A percentile compares a stretch with the other conserved stretches of the same genome.
Evolutionary conservation across 53 echinoderm and acorn worm genomes (phyloP).

Genomic region (Actinopyga echinites): DNA sequence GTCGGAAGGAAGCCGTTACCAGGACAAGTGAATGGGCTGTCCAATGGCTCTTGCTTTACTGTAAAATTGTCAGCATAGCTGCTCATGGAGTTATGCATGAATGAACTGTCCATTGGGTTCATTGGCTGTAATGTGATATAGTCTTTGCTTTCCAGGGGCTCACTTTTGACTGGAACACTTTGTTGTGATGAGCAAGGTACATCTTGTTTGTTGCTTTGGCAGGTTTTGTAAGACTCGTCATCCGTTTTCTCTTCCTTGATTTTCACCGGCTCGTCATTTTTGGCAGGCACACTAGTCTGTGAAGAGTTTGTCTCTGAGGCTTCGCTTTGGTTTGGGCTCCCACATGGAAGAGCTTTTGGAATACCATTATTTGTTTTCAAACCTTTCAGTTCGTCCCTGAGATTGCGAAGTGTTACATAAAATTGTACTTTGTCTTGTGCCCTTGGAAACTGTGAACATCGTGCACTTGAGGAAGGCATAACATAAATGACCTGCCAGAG

Average conservation of each 20-base stretch:
- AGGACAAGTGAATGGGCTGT: background rate
- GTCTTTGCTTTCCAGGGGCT: constrained; percentile 42
- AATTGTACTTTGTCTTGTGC: constrained; percentile 99
- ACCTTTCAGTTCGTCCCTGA: constrained; percentile 88
- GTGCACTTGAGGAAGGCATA: constrained; percentile 99
- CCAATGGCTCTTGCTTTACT: constrained; percentile 37
- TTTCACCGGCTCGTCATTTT: constrained; percentile 31
- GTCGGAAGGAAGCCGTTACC: constrained; percentile 32
- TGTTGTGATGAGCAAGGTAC: constrained; percentile 25
- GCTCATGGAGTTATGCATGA: constrained; percentile 20
- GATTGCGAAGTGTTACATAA: constrained; percentile 89
- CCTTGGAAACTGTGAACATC: constrained; percentile 98
- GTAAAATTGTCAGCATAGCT: constrained; percentile 6
- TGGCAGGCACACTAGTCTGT: constrained; percentile 38
- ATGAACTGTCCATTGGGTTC: constrained; percentile 41
- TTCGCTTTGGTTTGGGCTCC: constrained; percentile 61
- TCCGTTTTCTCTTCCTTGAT: constrained; percentile 40
- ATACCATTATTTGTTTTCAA: constrained; percentile 46
- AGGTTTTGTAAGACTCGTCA: constrained; percentile 33
- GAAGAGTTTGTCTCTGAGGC: constrained; percentile 60
- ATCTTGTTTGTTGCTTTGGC: constrained; percentile 32
- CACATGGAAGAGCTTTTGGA: constrained; percentile 48
- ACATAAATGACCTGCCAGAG: constrained; percentile 84
- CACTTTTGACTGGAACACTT: constrained; percentile 27
- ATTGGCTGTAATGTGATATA: constrained; percentile 45